Base-by-base conservation (phyloP, 2,797 vertebrate species). In the Sternarchorhynchus goeldii region DNA sequence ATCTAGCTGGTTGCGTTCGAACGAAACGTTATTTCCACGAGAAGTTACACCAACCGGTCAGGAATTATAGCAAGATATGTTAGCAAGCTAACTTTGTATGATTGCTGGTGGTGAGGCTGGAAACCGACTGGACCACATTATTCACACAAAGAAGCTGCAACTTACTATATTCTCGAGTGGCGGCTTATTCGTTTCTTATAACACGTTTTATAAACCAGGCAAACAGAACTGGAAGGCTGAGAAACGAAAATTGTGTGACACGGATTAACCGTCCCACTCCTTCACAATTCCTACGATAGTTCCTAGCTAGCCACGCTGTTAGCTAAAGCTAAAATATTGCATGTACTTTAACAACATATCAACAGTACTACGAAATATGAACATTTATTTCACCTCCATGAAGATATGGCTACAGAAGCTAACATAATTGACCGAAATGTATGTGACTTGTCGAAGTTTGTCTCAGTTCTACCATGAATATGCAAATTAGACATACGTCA, bases 91-190 rank as follows among this genome's bases (percentile, higher is more conserved):
- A 41, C 4, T 34, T 21, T 7, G n/a, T 39, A 18, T 50, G 20
- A 67, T 7, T 53, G 14, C 21, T 68, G 5, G 21, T 14, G 45
- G 10, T 12, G 14, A 50, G 45, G 14, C 45, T 14, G 12, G 10
- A 45, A 6, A 45, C 41, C 6, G 41, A 45, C 41, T 45, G 41
- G 41, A 50, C 45, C 25, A 55, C 67, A 60, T 21, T 31, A 55
- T 36, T 20, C 56, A 41, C 31, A 20, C 25, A 59, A 10, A 14
- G 5, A 78, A 34, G 7, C 4, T 20, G 2, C 16, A 73, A 67
- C 70, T 79, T 79, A 79, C 70, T 10, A 17, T 7, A 55, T 58
- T 32, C 25, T 21, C 65, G 67, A 59, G 2, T 53, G 16, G 4
- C 32, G 32, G 5, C 39, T 41, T 32, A 50, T 2, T 58, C 10